Base-by-base conservation (phyloP, 2,888 invertebrate species). In the Xestia xanthographa region DNA sequence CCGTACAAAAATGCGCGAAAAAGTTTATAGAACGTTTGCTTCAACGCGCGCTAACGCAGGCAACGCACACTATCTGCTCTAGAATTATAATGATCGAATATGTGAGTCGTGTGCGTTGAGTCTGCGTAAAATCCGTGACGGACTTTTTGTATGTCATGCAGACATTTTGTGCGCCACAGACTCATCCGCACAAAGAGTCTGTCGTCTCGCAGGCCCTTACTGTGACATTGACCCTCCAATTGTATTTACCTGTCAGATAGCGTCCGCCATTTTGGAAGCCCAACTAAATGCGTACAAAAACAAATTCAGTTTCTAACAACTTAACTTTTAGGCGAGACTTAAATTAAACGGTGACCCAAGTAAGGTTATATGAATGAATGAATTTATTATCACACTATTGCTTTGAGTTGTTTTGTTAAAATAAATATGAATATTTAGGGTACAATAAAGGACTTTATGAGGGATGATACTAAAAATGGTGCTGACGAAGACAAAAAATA, bases 241-340 rank as follows among this genome's bases (percentile, higher is more conserved):
- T 38, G 41, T 41, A 41, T 41, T 65, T 38, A 45, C 34, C 74
- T 65, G 22, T 45, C 26, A 14, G 26, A 26, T 17, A 1, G n/a
- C 12, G 0, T 14, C 17, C 71, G 69, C 66, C 53, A 38, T 45
- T 82, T 72, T 72, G n/a, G 38, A 9, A 43, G 74, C 79, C 78
- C 45, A 50, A 82, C 72, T 14, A 66, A 79, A 62, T n/a, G 60
- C 48, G 67, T 22, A 66, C 65, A 56, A 65, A 82, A 82, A 82
- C 82, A 79, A 82, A 79, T 72, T 82, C 79, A 53, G 72, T 75
- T 79, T 26, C 26, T 26, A 82, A 82, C 76, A 81, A 81, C 77
- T 73, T 71, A 82, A 82, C 60, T 79, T 82, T 72, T 72, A 71
- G 66, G 66, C 66, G 72, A 75, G n/a, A 70, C 75, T 43, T n/a